Percentiles rank a stretch among this genome's conserved stretches.
These are phyloP conservation scores for Allobates femoralis DNA, from an alignment of 2,797 vertebrate genomes.

Conservation along the genomic window DNA sequence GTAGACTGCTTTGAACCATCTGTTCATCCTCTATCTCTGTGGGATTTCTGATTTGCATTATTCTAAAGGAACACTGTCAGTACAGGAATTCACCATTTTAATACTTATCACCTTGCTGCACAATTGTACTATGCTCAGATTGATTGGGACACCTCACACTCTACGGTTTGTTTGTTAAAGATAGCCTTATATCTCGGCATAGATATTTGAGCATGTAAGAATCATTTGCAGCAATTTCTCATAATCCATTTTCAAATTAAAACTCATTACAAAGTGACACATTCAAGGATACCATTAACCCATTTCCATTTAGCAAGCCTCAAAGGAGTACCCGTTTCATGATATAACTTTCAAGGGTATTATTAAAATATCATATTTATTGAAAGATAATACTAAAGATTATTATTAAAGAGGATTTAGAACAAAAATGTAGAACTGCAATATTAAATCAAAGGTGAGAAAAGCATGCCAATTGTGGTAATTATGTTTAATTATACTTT, in stretches of 20 bases:
- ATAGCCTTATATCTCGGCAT: not conserved
- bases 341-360: not conserved
- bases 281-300: not conserved
- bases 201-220: not conserved
- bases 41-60: slow-evolving; percentile 9
- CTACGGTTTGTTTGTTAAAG: not conserved
- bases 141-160: not conserved
- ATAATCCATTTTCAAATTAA: not conserved
- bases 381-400: not conserved
- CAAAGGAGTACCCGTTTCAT: not conserved
- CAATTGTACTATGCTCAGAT: not conserved
- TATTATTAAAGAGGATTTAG: not conserved
- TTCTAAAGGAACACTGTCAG: not conserved
- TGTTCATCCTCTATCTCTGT: not conserved
- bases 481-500: not conserved
- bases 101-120: not conserved
- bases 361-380: not conserved
- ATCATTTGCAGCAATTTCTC: not conserved
- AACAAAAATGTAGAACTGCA: not conserved
- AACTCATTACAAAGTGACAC: not conserved
- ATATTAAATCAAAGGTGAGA: not conserved
- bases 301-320: not conserved
- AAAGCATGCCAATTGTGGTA: not conserved
- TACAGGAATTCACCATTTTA: not conserved
- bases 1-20: not conserved